These are phyloP conservation scores for Huso huso DNA, from an alignment of 2,797 vertebrate genomes.

Conservation along the genomic window DNA sequence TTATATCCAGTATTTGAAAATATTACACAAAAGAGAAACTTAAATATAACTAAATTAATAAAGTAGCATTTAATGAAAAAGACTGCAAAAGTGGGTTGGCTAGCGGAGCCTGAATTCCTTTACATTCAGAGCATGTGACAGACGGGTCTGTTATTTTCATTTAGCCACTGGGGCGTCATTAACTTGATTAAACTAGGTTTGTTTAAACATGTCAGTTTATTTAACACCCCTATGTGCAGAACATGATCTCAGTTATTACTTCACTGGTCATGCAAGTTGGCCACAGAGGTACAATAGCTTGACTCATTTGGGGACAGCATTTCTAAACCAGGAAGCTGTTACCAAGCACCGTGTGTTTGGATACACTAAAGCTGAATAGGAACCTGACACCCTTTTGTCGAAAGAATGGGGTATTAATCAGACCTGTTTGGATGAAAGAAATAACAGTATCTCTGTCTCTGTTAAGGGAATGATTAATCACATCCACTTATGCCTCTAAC, in stretches of 20 bases:
- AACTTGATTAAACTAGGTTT: neutral
- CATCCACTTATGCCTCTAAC: no score
- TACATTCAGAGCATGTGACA: no score
- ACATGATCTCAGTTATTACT: neutral
- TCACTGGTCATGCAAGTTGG: neutral
- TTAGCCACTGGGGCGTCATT: neutral
- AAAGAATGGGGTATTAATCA: neutral
- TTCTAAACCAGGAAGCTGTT: neutral
- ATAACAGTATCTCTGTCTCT: neutral
- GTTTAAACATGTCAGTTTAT: neutral
- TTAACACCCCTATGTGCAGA: neutral
- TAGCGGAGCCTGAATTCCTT: no score
- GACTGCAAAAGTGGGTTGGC: no score
- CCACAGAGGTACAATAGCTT: neutral
- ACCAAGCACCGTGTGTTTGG: neutral
- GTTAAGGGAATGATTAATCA: neutral
- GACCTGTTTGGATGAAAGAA: neutral
- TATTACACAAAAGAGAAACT: no score
- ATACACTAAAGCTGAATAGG: neutral
- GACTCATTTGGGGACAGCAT: neutral
- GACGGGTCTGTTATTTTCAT: no score
- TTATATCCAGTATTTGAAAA: no score
- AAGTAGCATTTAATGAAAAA: no score
- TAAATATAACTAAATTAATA: no score
- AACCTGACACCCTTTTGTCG: neutral